Evolutionary conservation across 2,797 vertebrate species (phyloP).

Genomic region (Megalops cyprinoides): DNA sequence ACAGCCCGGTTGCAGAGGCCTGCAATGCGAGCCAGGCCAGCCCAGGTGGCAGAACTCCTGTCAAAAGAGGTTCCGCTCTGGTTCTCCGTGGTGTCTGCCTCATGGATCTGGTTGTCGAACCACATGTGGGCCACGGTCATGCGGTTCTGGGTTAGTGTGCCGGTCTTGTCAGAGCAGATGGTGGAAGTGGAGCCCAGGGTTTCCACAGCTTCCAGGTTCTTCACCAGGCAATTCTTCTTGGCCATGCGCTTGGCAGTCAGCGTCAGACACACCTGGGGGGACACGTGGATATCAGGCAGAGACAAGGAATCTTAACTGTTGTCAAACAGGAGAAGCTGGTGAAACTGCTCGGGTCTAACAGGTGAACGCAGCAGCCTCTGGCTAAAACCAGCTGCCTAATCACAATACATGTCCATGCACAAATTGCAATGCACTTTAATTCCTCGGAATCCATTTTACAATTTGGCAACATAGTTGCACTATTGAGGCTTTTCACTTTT

Average conservation of each 20-base stretch:
- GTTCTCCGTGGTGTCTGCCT: conserved; percentile 90
- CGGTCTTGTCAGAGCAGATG: conserved; percentile 91
- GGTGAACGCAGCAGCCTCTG: neutral
- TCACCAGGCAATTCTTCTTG: conserved; percentile 94
- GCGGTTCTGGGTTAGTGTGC: conserved; percentile 90
- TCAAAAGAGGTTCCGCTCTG: conserved; percentile 94
- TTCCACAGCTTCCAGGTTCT: conserved; percentile 94
- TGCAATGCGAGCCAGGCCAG: conserved; percentile 82
- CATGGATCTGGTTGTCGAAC: conserved; percentile 93
- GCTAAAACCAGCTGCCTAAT: neutral
- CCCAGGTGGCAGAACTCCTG: conserved; percentile 89
- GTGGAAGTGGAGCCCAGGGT: conserved; percentile 92
- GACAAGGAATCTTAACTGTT: no score
- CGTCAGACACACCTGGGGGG: conserved; percentile 87
- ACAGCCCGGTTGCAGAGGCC: conserved; percentile 95
- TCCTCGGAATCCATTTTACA: neutral
- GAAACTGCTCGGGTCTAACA: neutral
- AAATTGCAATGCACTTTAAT: conserved; percentile 7
- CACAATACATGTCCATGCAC: conserved; percentile 11
- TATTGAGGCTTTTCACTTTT: neutral
- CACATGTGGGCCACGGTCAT: conserved; percentile 95
- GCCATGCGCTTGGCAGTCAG: conserved; percentile 98
- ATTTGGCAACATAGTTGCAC: neutral
- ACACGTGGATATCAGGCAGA: no score
- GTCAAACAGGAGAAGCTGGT: neutral